Base-by-base conservation (phyloP, 37 sponge, comb jelly and placozoan species). In the Ianthella basta region DNA sequence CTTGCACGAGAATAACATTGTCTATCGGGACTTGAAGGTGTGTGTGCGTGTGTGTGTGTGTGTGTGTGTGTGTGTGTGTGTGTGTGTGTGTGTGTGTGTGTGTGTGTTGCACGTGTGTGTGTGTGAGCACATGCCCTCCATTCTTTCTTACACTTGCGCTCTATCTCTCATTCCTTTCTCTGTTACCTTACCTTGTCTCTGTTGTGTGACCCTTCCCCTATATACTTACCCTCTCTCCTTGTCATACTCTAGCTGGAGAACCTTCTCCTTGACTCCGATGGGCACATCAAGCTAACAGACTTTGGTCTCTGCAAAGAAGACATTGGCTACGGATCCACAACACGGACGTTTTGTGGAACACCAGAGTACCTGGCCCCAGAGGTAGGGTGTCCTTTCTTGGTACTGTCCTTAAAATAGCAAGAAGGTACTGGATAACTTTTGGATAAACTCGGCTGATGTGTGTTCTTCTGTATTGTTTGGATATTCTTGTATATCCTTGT, bases 341-440 rank as follows among this genome's bases (percentile, higher is more conserved):
- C 95, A 25, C 81, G 86, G 33, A 98, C 99, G 19, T 98, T 98
- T 90, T 98, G 99, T 87, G 99, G 99, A 18, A 98, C 99, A n/a
- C 99, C 99, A 0, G 99, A 98, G 82, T 98, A 98, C 86, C 86
- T 98, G 38, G 99, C 99, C 16, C 99, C 99, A 33, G 99, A 98
- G 90, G 96, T 98, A 29, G 68, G 86, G 0, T 27, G 56, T 8
- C 4, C 20, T 8, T 44, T 2, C 56, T 15, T 81, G 29, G 25
- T 83, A 38, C 77, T 29, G 32, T 4, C 75, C 32, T 10, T 32
- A 4, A 37, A 13, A 32, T 36, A 14, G 8, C 27, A 27, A 10
- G 64, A 27, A 13, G 18, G n/a, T 27, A 35, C n/a, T 15, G 30
- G 29, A 24, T 68, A 0, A 0, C 69, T 15, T 27, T 19, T 32